Percentiles rank a stretch among this genome's conserved stretches.
Evolutionary conservation across 2,888 invertebrate genomes (phyloP).

Genomic region (Idaea aversata): DNA sequence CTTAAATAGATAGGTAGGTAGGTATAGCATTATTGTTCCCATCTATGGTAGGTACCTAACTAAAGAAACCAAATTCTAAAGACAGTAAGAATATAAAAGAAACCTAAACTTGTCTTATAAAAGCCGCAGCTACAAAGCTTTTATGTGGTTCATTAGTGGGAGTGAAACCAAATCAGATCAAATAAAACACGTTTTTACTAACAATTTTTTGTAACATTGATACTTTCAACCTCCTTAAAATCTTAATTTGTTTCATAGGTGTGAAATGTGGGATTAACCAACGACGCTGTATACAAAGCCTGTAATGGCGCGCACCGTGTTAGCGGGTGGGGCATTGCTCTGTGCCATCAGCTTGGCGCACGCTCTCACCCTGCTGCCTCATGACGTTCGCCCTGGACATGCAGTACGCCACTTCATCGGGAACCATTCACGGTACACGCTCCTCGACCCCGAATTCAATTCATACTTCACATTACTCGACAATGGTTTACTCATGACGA

Average conservation of each 20-base stretch:
- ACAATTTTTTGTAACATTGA: too few species aligned
- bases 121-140: too few species aligned
- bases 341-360: slow-evolving; percentile 58
- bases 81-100: too few species aligned
- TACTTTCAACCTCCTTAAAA: neutral
- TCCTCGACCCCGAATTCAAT: slow-evolving; percentile 88
- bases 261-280: slow-evolving; percentile 67
- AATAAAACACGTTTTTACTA: too few species aligned
- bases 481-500: slow-evolving; percentile 95
- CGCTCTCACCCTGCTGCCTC: slow-evolving; percentile 86
- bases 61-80: too few species aligned
- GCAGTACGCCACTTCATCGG: slow-evolving; percentile 89
- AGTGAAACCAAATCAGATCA: too few species aligned
- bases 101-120: too few species aligned
- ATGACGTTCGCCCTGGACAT: slow-evolving; percentile 94
- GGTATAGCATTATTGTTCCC: too few species aligned
- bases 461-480: slow-evolving; percentile 93
- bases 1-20: too few species aligned
- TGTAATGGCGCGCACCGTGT: slow-evolving; percentile 60
- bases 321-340: slow-evolving; percentile 67
- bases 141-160: too few species aligned
- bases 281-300: slow-evolving; percentile 38
- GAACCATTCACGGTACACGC: slow-evolving; percentile 76
- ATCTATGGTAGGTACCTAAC: too few species aligned
- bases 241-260: slow-evolving; percentile 52